phyloP scores from a whole-genome alignment of 2,113 vertebrate genomes.

The Aptenodytes forsteri region DNA sequence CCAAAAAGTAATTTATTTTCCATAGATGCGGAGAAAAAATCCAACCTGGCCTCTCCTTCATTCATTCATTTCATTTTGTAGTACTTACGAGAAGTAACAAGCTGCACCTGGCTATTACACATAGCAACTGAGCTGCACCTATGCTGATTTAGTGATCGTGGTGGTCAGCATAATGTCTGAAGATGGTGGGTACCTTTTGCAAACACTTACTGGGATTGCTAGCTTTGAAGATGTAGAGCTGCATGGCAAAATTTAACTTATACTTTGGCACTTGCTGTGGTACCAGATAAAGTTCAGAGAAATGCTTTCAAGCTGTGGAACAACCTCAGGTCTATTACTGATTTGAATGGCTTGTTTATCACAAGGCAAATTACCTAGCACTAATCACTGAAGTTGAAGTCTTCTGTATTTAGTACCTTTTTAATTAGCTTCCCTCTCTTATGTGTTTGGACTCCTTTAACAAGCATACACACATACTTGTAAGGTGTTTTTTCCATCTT shows the following conservation, averaged over 20 bases:
- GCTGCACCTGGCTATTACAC: background rate
- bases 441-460: conserved; percentile 41
- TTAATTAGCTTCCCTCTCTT: conserved; percentile 70
- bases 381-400: conserved; percentile 54
- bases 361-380: conserved; percentile 52
- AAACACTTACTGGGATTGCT: background rate
- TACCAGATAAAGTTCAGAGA: conserved; percentile 11
- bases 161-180: background rate
- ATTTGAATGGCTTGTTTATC: conserved; percentile 57
- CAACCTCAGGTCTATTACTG: conserved; percentile 48
- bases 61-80: conserved; percentile 8
- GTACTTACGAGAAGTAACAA: background rate
- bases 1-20: conserved; percentile 35
- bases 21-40: background rate
- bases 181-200: background rate
- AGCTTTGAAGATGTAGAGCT: background rate
- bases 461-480: background rate
- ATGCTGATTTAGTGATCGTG: background rate
- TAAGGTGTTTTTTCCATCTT: background rate
- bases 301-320: conserved; percentile 44
- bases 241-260: background rate
- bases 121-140: background rate
- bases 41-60: background rate
- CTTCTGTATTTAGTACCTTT: conserved; percentile 56
- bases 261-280: background rate